Evolutionary conservation across 2,797 vertebrate species (phyloP).

Genomic region (Melanotaenia pygmaea): DNA sequence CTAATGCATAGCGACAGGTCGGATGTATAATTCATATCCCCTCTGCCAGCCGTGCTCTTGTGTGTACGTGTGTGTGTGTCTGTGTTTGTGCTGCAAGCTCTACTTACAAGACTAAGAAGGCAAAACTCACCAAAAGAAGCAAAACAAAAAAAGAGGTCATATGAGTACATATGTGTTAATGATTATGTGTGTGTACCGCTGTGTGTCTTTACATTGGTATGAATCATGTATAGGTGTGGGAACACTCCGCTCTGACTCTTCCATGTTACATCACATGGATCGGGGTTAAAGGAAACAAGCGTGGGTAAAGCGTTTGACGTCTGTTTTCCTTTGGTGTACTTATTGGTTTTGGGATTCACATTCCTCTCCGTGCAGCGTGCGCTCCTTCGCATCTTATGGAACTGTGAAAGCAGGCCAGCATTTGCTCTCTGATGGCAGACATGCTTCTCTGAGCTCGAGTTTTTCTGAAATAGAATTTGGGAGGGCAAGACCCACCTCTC

Average conservation of each 20-base stretch:
- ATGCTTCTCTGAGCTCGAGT: constrained; percentile 73
- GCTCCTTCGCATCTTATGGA: constrained; percentile 56
- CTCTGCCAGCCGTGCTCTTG: constrained; percentile 81
- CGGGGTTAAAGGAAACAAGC: constrained; percentile 44
- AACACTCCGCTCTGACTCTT: constrained; percentile 51
- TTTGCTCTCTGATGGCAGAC: constrained; percentile 65
- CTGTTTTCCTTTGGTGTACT: constrained; percentile 51
- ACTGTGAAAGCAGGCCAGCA: constrained; percentile 67
- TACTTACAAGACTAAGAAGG: constrained; percentile 55
- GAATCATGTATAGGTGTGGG: constrained; percentile 73
- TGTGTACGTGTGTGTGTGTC: constrained; percentile 42
- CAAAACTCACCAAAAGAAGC: constrained; percentile 49
- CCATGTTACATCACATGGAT: constrained; percentile 36
- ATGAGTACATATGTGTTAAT: constrained; percentile 43
- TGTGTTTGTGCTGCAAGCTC: constrained; percentile 36
- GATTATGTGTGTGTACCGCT: constrained; percentile 34
- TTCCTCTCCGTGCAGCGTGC: constrained; percentile 43
- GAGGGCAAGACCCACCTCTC: constrained; percentile 79
- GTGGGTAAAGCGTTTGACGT: constrained; percentile 45
- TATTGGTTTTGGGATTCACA: constrained; percentile 52
- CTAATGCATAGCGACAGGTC: constrained; percentile 89
- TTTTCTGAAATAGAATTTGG: constrained; percentile 81
- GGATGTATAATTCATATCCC: constrained; percentile 90
- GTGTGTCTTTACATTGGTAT: constrained; percentile 48
- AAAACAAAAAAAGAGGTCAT: constrained; percentile 64